Evolutionary conservation across 2,113 vertebrate genomes (phyloP).

Genomic region (Dermatemys mawii): DNA sequence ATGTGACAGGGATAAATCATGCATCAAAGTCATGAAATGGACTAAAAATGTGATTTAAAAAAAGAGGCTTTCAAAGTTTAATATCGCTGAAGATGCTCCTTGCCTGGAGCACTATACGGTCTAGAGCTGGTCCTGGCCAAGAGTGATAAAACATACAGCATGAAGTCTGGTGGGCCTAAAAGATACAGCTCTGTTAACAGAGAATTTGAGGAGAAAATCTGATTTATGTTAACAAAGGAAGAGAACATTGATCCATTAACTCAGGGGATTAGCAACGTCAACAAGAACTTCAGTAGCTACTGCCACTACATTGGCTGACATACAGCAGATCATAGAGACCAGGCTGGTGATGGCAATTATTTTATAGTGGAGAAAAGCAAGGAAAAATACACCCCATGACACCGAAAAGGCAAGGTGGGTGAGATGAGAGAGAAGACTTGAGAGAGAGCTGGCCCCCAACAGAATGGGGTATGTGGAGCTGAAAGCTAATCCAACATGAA

Average conservation of each 20-base stretch:
- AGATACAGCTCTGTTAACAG: neutral
- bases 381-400: neutral
- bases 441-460: neutral
- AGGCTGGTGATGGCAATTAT: neutral
- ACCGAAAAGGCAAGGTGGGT: neutral
- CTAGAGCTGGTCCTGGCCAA: neutral
- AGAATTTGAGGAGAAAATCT: neutral
- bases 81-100: no score
- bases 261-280: neutral
- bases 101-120: no score
- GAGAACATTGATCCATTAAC: neutral
- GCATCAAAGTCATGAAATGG: no score
- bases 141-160: neutral
- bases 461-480: neutral
- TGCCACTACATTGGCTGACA: neutral
- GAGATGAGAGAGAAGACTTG: neutral
- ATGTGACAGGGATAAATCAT: no score
- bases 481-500: neutral
- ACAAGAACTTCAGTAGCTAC: neutral
- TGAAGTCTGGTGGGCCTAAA: neutral
- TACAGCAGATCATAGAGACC: neutral
- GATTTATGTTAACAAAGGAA: neutral
- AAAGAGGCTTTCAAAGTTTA: no score
- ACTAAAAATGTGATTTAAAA: no score
- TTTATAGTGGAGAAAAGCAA: neutral